Evolutionary conservation across 35 echinoderm and acorn worm genomes (phyloP).

Genomic region (Chiridota heheva): DNA sequence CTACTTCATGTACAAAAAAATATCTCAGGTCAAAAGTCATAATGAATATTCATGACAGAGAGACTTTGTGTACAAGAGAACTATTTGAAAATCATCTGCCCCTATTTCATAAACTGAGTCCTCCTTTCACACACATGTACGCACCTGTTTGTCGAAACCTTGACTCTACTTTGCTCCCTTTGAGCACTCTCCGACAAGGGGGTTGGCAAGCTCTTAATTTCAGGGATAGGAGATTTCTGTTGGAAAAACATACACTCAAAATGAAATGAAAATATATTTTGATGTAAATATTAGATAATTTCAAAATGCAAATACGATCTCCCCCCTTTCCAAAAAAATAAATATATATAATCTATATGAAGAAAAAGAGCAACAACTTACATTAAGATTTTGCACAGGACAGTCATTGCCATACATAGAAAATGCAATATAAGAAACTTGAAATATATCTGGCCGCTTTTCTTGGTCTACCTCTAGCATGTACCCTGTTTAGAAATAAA

Average conservation of each 20-base stretch:
- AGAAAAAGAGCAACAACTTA: conserved; percentile 39
- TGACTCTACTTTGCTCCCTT: conserved; percentile 54
- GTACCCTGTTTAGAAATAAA: conserved; percentile 59
- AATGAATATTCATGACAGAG: no score
- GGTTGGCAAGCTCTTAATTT: conserved; percentile 33
- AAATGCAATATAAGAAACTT: conserved; percentile 92
- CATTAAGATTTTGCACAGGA: conserved; percentile 89
- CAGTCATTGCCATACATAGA: conserved; percentile 57
- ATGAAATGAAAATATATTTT: background rate
- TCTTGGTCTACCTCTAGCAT: conserved; percentile 94
- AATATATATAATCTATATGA: no score
- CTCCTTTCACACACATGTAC: no score
- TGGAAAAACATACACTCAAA: background rate
- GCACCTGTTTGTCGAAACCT: no score
- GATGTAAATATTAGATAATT: background rate
- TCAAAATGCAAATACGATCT: no score
- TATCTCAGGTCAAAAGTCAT: no score
- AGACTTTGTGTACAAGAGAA: no score
- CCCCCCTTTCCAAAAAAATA: no score
- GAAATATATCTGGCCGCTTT: conserved; percentile 89
- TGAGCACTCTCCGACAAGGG: conserved; percentile 72
- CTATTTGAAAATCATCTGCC: no score
- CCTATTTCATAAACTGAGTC: no score
- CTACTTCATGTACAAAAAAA: no score
- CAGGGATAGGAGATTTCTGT: conserved; percentile 60